Conservation (phyloP, 2,888 invertebrate genomes). For the Agrilus cyanescens region DNA sequence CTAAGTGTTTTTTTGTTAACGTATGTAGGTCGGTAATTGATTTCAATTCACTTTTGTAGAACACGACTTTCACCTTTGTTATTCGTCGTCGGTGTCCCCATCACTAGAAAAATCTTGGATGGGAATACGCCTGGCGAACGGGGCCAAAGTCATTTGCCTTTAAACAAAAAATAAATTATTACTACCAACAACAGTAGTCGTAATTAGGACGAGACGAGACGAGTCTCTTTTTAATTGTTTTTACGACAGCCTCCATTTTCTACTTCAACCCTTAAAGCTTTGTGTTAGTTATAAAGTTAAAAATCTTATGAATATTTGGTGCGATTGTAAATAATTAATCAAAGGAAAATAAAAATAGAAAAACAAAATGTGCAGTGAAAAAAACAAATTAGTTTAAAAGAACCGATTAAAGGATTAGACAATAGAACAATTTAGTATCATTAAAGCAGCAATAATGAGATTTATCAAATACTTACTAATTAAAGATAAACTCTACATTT, state of each 20-base stretch:
- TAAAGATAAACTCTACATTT: background rate
- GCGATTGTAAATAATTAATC: too few species aligned
- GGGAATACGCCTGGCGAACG: slow-evolving; percentile 50
- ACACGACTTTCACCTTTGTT: slow-evolving; percentile 30
- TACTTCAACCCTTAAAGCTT: too few species aligned
- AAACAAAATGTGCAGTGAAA: background rate
- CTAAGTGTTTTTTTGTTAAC: too few species aligned
- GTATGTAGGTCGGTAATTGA: slow-evolving; percentile 6
- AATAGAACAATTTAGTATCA: too few species aligned
- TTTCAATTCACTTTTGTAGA: slow-evolving; percentile 16
- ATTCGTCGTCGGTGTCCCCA: slow-evolving; percentile 88
- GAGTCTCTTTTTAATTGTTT: too few species aligned
- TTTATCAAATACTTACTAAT: background rate
- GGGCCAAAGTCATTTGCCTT: slow-evolving; percentile 63
- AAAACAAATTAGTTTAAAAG: too few species aligned
- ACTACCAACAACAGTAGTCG: background rate
- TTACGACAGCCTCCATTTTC: too few species aligned
- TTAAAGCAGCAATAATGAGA: too few species aligned
- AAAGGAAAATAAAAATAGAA: background rate
- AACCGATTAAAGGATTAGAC: too few species aligned
- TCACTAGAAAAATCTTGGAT: slow-evolving; percentile 74
- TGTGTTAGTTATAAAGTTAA: too few species aligned
- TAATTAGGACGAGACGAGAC: too few species aligned
- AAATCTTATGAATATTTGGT: too few species aligned
- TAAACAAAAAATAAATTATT: slow-evolving; percentile 17